phyloP scores from a whole-genome alignment of 2,113 vertebrate species.

The Pandion haliaetus region DNA sequence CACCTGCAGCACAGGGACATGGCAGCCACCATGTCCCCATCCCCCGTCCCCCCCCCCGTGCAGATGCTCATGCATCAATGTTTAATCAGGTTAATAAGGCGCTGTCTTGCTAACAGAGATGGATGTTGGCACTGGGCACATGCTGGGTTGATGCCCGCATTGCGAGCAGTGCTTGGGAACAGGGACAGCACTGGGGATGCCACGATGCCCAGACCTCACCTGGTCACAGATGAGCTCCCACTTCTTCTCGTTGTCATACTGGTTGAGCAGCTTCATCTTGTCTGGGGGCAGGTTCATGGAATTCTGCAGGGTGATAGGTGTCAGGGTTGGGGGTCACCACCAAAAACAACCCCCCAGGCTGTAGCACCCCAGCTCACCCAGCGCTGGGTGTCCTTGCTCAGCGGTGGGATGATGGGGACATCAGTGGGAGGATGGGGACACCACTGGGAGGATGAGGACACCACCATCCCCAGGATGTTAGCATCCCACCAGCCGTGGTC shows the following conservation, averaged over 20 bases:
- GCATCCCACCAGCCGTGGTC: background rate
- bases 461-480: background rate
- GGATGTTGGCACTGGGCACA: background rate
- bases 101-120: background rate
- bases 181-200: accelerated
- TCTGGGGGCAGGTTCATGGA: slow-evolving; percentile 95
- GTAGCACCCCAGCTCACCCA: background rate
- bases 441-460: accelerated
- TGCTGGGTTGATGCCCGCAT: accelerated
- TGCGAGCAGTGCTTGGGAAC: background rate
- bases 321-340: background rate
- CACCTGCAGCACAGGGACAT: accelerated
- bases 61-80: background rate
- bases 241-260: slow-evolving; percentile 96
- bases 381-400: background rate
- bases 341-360: background rate
- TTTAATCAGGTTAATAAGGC: background rate
- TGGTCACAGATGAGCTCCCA: slow-evolving; percentile 97
- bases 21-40: background rate
- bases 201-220: slow-evolving; percentile 54
- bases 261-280: slow-evolving; percentile 89
- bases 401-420: background rate
- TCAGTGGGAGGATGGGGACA: background rate
- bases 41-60: accelerated
- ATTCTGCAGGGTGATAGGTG: slow-evolving; percentile 72